These are phyloP conservation scores for Hyperoplus immaculatus DNA, from an alignment of 2,797 vertebrate genomes.

Conservation along the genomic window DNA sequence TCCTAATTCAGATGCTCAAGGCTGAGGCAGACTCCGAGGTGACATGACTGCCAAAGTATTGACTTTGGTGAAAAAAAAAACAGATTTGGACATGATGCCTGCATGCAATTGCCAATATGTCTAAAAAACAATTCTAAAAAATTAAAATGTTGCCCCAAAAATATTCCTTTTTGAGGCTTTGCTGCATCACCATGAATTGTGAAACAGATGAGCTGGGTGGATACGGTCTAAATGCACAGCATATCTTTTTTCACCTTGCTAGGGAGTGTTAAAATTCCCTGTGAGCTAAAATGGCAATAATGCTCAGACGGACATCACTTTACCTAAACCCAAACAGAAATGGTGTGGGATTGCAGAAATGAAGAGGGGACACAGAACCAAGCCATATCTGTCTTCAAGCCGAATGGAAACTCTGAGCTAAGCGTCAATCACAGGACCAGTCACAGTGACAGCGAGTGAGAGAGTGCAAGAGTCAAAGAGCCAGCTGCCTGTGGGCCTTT, in stretches of 20 bases:
- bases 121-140: neutral
- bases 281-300: slow-evolving; percentile 31
- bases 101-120: slow-evolving; percentile 13
- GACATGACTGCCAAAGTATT: slow-evolving; percentile 10
- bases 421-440: slow-evolving; percentile 69
- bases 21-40: slow-evolving; percentile 10
- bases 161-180: slow-evolving; percentile 37
- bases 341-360: slow-evolving; percentile 62
- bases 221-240: slow-evolving; percentile 26
- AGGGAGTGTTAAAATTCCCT: slow-evolving; percentile 38
- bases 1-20: slow-evolving; percentile 22
- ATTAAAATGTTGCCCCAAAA: neutral
- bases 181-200: slow-evolving; percentile 12
- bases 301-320: slow-evolving; percentile 42
- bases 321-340: slow-evolving; percentile 62
- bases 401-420: slow-evolving; percentile 71
- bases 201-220: slow-evolving; percentile 13
- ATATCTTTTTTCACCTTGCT: slow-evolving; percentile 16
- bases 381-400: slow-evolving; percentile 67
- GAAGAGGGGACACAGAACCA: slow-evolving; percentile 50
- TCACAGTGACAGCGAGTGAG: slow-evolving; percentile 66
- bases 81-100: slow-evolving; percentile 19
- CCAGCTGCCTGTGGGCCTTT: slow-evolving; percentile 53
- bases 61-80: slow-evolving; percentile 16
- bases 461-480: slow-evolving; percentile 65